These are phyloP conservation scores for Tethya wilhelma DNA, from an alignment of 37 sponge, comb jelly and placozoan genomes.

Conservation along the genomic window DNA sequence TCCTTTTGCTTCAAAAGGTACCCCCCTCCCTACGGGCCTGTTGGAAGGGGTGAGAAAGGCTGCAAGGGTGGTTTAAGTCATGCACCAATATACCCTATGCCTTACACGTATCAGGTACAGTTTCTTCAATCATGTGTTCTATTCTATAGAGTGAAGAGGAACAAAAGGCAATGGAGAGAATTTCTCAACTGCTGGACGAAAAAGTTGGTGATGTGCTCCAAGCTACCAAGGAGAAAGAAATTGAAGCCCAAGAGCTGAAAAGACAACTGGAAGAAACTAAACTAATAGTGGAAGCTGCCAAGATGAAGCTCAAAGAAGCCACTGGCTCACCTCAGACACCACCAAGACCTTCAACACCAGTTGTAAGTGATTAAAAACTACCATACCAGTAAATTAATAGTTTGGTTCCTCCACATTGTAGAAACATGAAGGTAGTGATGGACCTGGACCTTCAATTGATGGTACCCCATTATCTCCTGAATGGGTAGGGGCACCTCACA, in stretches of 20 bases:
- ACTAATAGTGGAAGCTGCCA: constrained; percentile 51
- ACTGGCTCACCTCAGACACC: background rate
- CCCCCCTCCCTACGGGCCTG: too few relatives aligned
- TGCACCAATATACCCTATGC: too few relatives aligned
- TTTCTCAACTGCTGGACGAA: constrained; percentile 61
- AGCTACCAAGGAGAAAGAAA: constrained; percentile 37
- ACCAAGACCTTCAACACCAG: constrained; percentile 6
- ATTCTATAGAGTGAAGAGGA: constrained; percentile 85
- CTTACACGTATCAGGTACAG: constrained; percentile 67
- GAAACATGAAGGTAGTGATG: too few relatives aligned
- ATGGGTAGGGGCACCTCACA: background rate
- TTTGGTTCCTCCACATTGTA: too few relatives aligned
- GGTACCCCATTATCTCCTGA: constrained; percentile 29
- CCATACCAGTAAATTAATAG: too few relatives aligned
- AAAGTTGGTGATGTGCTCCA: constrained; percentile 51
- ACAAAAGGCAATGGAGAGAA: constrained; percentile 68
- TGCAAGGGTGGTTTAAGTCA: too few relatives aligned
- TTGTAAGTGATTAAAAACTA: constrained; percentile 10
- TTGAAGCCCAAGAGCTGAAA: constrained; percentile 59
- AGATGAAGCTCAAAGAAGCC: constrained; percentile 50
- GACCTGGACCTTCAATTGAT: too few relatives aligned
- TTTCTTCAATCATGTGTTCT: constrained; percentile 48
- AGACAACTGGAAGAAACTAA: constrained; percentile 69
- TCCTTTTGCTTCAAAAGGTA: too few relatives aligned
- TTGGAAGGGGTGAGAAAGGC: too few relatives aligned